A percentile compares a stretch with the other conserved stretches of the same genome.
Evolutionary conservation across 2,888 invertebrate species (phyloP).

Genomic region (Acanthoscelides obtectus): DNA sequence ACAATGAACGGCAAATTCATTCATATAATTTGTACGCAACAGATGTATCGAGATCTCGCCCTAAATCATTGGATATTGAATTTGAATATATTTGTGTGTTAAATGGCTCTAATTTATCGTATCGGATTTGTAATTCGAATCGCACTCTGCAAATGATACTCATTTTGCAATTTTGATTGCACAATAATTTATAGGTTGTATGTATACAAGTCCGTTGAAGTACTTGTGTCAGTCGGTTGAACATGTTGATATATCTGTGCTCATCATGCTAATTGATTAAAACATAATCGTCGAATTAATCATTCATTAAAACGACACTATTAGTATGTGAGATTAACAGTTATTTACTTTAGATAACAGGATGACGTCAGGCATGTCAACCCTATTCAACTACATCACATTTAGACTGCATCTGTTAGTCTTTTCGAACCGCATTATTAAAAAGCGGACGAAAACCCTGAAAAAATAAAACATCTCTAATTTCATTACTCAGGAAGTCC

Average conservation of each 20-base stretch:
- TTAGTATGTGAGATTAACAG: too few species aligned
- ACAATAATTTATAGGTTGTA: background rate
- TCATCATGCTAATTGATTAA: background rate
- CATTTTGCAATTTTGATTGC: background rate
- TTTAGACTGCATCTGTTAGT: too few species aligned
- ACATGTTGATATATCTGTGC: background rate
- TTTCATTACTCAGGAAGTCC: too few species aligned
- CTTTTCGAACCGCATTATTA: too few species aligned
- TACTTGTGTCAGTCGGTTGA: background rate
- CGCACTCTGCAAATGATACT: background rate
- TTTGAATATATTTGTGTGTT: background rate
- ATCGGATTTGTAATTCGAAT: background rate
- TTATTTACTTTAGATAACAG: too few species aligned
- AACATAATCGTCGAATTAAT: background rate
- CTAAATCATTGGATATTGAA: background rate
- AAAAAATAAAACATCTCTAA: too few species aligned
- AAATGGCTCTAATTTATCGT: background rate
- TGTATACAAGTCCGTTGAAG: background rate
- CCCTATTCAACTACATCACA: too few species aligned
- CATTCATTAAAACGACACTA: background rate
- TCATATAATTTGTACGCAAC: background rate
- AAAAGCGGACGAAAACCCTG: too few species aligned
- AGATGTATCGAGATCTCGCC: background rate
- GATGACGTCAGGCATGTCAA: too few species aligned
- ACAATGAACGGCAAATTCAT: background rate